These are phyloP conservation scores for Coregonus clupeaformis DNA, from an alignment of 2,113 vertebrate species.

Conservation along the genomic window DNA sequence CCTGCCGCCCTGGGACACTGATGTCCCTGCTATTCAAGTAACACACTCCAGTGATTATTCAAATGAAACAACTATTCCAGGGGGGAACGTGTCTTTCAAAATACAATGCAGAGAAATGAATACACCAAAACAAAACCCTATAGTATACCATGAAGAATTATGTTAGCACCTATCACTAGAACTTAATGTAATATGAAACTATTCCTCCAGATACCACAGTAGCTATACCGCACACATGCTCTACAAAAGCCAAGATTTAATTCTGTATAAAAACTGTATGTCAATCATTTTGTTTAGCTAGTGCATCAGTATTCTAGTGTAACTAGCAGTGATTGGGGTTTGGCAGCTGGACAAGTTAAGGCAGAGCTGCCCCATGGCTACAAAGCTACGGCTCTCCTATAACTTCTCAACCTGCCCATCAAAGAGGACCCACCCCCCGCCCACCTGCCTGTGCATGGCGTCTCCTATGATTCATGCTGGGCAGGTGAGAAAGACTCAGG, in stretches of 20 bases:
- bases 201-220: no score
- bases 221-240: background rate
- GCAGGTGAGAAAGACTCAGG: slow-evolving; percentile 7
- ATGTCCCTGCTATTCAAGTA: slow-evolving; percentile 65
- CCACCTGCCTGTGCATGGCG: slow-evolving; percentile 20
- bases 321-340: slow-evolving; percentile 30
- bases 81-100: slow-evolving; percentile 53
- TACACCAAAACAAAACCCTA: slow-evolving; percentile 58
- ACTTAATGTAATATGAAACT: no score
- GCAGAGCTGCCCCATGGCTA: slow-evolving; percentile 38
- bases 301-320: background rate
- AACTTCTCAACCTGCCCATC: slow-evolving; percentile 41
- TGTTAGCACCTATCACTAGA: background rate
- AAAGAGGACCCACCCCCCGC: slow-evolving; percentile 33
- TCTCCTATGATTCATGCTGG: slow-evolving; percentile 51
- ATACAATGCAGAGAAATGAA: slow-evolving; percentile 49
- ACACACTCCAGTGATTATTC: slow-evolving; percentile 62
- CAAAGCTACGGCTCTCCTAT: slow-evolving; percentile 48
- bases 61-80: slow-evolving; percentile 69
- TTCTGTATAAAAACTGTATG: background rate
- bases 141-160: slow-evolving; percentile 34
- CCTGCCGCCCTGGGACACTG: slow-evolving; percentile 58
- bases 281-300: background rate
- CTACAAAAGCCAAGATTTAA: background rate
- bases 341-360: slow-evolving; percentile 55